Evolutionary conservation across 2,113 vertebrate genomes (phyloP), one percentile per base, ranked within the genome.

Genomic region (Aplodontia rufa): DNA sequence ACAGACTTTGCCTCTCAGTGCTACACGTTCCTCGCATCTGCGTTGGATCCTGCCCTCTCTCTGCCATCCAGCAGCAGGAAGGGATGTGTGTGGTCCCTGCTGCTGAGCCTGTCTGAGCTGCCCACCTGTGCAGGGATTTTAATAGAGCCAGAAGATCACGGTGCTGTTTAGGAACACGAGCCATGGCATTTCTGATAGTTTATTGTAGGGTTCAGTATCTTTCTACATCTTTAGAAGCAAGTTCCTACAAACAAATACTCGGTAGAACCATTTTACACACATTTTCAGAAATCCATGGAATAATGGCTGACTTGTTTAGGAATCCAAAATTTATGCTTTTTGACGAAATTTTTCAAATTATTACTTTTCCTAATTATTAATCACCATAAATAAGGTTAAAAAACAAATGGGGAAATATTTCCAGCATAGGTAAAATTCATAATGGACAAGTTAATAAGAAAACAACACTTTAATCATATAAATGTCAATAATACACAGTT

Each of bases 281-380:
- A 24, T 81, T 95, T 92, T 51, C 30, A 53, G 69, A 5, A 30
- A 32, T 30, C 6, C 13, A 10, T 69, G n/a, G 40, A 60, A 53
- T 40, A 30, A 55, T 55, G 6, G 17, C 47, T 12, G 32, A 40
- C 6, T 51, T 85, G 10, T 90, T 76, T 58, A 64, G 24, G 2
- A 64, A 76, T 13, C 60, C 49, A 74, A 0, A 2, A 26, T 72
- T 81, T 64, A n/a, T 32, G 42, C 68, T 87, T 71, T 76, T 37
- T 87, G 51, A 53, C 92, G n/a, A 97, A 62, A 64, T 64, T 75
- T 53, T 94, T 69, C 16, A 53, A 89, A 74, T 47, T 32, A 69
- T 84, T 45, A 22, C 66, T 84, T 40, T 83, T 74, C 74, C 58
- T 71, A 68, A 75, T 71, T n/a, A 58, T 40, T 55, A 80, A 40